Evolutionary conservation across 2,797 vertebrate genomes (phyloP).

Genomic region (Orientallactaga sibirica): DNA sequence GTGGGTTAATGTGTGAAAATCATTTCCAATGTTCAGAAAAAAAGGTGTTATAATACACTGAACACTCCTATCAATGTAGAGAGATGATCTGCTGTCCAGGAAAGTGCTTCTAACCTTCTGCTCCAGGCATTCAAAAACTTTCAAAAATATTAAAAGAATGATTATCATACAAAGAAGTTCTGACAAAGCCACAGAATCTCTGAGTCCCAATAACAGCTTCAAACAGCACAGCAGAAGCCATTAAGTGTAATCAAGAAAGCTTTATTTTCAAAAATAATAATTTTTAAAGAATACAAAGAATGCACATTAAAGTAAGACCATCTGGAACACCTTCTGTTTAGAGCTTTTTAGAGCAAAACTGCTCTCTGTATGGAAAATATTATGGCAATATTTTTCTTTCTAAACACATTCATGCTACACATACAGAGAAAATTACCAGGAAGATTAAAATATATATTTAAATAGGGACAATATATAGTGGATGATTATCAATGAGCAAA

Average conservation of each 20-base stretch:
- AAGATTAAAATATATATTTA: constrained; percentile 63
- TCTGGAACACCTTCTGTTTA: constrained; percentile 84
- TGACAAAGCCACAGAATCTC: constrained; percentile 58
- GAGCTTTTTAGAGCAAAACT: constrained; percentile 74
- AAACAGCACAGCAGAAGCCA: constrained; percentile 72
- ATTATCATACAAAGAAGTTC: constrained; percentile 32
- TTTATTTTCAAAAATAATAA: constrained; percentile 83
- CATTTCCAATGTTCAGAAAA: constrained; percentile 42
- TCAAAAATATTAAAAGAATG: neutral
- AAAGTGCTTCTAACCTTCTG: neutral
- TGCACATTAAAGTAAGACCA: constrained; percentile 59
- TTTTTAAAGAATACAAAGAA: constrained; percentile 80
- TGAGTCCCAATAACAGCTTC: constrained; percentile 60
- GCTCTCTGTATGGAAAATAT: constrained; percentile 72
- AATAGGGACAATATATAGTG: constrained; percentile 26
- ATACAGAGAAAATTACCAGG: constrained; percentile 60
- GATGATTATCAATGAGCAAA: constrained; percentile 56
- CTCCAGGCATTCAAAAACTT: neutral
- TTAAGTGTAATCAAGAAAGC: constrained; percentile 73
- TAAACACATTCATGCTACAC: constrained; percentile 61
- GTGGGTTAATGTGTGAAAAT: neutral
- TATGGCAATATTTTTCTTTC: constrained; percentile 76
- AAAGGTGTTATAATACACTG: neutral
- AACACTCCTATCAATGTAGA: neutral
- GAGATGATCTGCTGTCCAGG: constrained; percentile 15